Conservation (phyloP, 2,888 invertebrate genomes). For the Lasioglossum villosulum region DNA sequence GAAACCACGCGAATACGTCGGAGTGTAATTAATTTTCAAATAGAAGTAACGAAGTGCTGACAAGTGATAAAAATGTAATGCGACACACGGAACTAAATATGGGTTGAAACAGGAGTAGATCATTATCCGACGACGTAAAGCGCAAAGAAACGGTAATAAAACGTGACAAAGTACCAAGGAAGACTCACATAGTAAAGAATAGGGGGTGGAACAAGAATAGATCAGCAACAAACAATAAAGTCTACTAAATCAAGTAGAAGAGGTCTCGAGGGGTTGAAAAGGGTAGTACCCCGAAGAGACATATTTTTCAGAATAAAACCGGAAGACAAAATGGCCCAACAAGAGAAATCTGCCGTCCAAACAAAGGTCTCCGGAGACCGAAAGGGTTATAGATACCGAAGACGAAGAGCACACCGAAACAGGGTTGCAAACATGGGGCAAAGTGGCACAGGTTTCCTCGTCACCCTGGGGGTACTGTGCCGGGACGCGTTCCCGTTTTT, state of each 20-base stretch:
- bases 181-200: too few species aligned
- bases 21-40: background rate
- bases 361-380: background rate
- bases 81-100: too few species aligned
- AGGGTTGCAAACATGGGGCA: background rate
- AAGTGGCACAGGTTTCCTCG: constrained; percentile 82
- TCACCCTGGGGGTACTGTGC: constrained; percentile 84
- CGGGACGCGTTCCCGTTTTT: constrained; percentile 84
- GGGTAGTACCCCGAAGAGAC: background rate
- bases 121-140: too few species aligned
- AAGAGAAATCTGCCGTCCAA: background rate
- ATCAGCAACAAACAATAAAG: background rate
- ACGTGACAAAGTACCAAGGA: too few species aligned
- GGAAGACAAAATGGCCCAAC: background rate
- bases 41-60: background rate
- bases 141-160: too few species aligned
- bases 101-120: background rate
- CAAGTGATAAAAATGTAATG: background rate
- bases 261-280: background rate
- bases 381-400: background rate
- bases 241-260: background rate
- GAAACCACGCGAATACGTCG: background rate
- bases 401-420: background rate
- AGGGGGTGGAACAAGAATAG: background rate
- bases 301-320: background rate